Percentiles rank a stretch among this genome's conserved stretches.
phyloP scores from a whole-genome alignment of 2,797 vertebrate species.

The Microctenopoma steveboyesi region DNA sequence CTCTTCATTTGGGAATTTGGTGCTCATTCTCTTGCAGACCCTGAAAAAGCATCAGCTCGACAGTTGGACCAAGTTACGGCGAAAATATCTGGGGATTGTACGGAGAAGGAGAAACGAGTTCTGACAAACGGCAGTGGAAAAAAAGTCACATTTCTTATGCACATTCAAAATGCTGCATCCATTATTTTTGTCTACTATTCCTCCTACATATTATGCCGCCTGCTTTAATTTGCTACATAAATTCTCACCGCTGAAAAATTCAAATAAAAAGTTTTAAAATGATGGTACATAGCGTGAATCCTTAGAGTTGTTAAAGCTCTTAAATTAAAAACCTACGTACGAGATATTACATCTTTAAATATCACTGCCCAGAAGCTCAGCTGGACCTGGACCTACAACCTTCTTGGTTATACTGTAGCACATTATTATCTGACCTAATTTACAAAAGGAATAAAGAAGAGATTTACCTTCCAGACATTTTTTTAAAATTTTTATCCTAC shows the following conservation, averaged over 20 bases:
- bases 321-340: constrained; percentile 2
- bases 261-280: not conserved
- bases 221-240: not conserved
- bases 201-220: not conserved
- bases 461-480: not conserved
- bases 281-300: not conserved
- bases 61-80: constrained; percentile 50
- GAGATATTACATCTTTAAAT: constrained; percentile 21
- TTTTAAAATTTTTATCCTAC: constrained; percentile 1
- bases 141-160: not conserved
- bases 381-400: not conserved
- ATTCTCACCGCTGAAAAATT: not conserved
- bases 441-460: constrained; percentile 35
- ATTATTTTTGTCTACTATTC: not conserved
- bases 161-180: not conserved
- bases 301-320: constrained; percentile 6
- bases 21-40: constrained; percentile 19
- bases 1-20: constrained; percentile 43
- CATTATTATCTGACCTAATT: constrained; percentile 31
- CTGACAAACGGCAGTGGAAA: not conserved
- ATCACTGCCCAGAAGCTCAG: constrained; percentile 16
- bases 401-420: constrained; percentile 5
- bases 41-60: constrained; percentile 27
- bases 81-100: constrained; percentile 34
- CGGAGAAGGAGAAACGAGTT: constrained; percentile 4